Evolutionary conservation across 2,113 vertebrate genomes (phyloP).

Genomic region (Tragelaphus strepsiceros): DNA sequence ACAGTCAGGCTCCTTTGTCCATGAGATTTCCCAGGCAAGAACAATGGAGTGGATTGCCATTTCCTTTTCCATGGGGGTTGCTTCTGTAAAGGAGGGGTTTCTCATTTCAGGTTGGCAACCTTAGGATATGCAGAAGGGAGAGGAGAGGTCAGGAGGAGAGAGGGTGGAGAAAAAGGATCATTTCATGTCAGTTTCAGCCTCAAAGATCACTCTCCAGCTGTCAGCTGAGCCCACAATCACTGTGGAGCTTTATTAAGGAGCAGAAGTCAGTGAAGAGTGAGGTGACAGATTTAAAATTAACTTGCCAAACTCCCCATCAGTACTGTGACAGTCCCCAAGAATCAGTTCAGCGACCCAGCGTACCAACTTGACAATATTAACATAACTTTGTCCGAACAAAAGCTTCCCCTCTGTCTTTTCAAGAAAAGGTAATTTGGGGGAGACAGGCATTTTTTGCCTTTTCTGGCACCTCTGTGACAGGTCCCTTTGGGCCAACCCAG

Average conservation of each 20-base stretch:
- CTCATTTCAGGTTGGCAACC: neutral
- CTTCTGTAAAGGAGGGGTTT: neutral
- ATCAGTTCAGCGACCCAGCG: conserved; percentile 54
- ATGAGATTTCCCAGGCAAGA: neutral
- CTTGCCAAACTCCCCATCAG: conserved; percentile 78
- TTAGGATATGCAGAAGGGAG: neutral
- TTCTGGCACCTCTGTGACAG: neutral
- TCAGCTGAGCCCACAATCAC: conserved; percentile 46
- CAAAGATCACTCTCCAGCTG: conserved; percentile 61
- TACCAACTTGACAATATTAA: conserved; percentile 63
- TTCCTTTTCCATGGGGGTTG: neutral
- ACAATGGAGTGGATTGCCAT: neutral
- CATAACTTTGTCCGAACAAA: conserved; percentile 50
- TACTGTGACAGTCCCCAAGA: conserved; percentile 74
- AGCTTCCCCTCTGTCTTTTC: conserved; percentile 39
- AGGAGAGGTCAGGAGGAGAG: neutral
- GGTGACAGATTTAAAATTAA: conserved; percentile 80
- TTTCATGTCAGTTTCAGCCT: neutral
- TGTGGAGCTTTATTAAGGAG: conserved; percentile 67
- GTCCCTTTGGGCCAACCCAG: neutral
- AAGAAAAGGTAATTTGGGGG: conserved; percentile 36
- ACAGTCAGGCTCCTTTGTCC: neutral
- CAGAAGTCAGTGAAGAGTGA: conserved; percentile 51
- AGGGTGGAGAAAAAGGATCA: neutral
- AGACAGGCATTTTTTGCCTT: neutral